Evolutionary conservation across 2,797 vertebrate genomes (phyloP).

Genomic region (Nyctibius grandis): DNA sequence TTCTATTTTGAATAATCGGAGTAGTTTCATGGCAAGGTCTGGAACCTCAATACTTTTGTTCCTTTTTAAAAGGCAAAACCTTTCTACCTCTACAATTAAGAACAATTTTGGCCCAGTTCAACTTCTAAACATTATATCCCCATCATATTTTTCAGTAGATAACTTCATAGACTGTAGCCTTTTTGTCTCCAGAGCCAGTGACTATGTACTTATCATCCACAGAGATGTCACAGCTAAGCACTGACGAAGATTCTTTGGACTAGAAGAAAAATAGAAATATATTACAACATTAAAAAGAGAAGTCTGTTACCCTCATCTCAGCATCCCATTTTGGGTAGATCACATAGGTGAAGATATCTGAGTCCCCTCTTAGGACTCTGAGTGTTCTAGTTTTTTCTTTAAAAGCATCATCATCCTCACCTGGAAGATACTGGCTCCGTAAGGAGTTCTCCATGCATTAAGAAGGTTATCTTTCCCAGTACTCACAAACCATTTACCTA

Average conservation of each 20-base stretch:
- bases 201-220: conserved; percentile 88
- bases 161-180: conserved; percentile 86
- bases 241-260: conserved; percentile 87
- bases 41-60: conserved; percentile 50
- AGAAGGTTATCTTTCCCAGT: conserved; percentile 87
- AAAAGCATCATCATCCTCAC: conserved; percentile 41
- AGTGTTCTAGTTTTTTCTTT: not conserved
- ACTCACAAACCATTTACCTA: conserved; percentile 87
- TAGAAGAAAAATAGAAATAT: conserved; percentile 64
- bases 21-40: conserved; percentile 60
- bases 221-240: conserved; percentile 86
- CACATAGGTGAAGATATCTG: not conserved
- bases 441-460: conserved; percentile 84
- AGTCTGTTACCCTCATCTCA: not conserved
- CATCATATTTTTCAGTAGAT: conserved; percentile 81
- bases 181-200: conserved; percentile 86
- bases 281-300: not conserved
- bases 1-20: conserved; percentile 60
- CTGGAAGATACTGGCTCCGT: conserved; percentile 86
- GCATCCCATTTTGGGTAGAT: not conserved
- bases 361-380: not conserved
- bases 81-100: conserved; percentile 74
- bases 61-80: conserved; percentile 63
- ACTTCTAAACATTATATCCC: conserved; percentile 64
- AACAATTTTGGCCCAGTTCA: conserved; percentile 78